Evolutionary conservation across 2,888 invertebrate species (phyloP).

Genomic region (Plebejus argus): DNA sequence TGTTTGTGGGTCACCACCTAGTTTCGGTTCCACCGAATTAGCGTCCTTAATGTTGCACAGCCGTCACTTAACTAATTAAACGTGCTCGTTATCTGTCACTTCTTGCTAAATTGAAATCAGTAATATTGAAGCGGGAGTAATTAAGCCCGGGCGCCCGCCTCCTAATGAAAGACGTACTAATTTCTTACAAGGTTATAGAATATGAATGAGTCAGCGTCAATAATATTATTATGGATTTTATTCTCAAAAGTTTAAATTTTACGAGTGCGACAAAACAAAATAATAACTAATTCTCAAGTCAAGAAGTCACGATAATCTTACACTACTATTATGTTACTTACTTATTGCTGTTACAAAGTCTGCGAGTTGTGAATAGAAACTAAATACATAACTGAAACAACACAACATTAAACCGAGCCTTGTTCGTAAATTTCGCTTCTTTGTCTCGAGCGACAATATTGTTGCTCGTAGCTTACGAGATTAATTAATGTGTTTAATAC

Average conservation of each 20-base stretch:
- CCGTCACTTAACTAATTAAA: constrained; percentile 27
- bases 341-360: background rate
- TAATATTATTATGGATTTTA: background rate
- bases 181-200: constrained; percentile 41
- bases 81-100: constrained; percentile 26
- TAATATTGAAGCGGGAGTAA: constrained; percentile 30
- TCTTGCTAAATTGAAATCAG: constrained; percentile 30
- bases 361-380: background rate
- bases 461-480: constrained; percentile 3
- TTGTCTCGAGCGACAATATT: constrained; percentile 1
- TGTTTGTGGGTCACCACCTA: constrained; percentile 31
- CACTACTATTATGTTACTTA: background rate
- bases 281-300: background rate
- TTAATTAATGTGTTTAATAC: constrained; percentile 17
- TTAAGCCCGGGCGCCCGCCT: constrained; percentile 20
- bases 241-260: background rate
- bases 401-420: constrained; percentile 1
- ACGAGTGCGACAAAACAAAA: background rate
- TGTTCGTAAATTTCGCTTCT: constrained; percentile 7
- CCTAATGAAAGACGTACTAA: constrained; percentile 34
- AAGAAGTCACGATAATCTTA: background rate
- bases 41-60: constrained; percentile 27
- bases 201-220: constrained; percentile 40
- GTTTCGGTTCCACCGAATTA: constrained; percentile 28
- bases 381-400: background rate